These are phyloP conservation scores for Zophobas atratus DNA, from an alignment of 1,140 invertebrate genomes.

Conservation along the genomic window DNA sequence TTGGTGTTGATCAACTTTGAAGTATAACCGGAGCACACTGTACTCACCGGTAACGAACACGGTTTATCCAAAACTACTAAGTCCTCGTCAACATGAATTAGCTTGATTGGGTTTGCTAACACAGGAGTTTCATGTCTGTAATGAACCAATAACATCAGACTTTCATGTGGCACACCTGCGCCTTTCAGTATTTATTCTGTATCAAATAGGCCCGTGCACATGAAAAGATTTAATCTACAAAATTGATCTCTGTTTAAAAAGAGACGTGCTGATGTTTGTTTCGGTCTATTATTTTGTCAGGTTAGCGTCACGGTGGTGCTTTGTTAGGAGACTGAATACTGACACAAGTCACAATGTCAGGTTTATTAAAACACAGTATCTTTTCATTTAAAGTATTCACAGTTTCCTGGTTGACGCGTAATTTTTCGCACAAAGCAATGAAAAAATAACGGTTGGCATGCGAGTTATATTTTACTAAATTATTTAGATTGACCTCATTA, in stretches of 20 bases:
- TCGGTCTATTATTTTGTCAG: constrained; percentile 28
- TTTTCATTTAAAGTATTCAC: not conserved
- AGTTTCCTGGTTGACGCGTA: not conserved
- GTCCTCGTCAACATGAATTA: constrained; percentile 87
- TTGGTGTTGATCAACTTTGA: constrained; percentile 38
- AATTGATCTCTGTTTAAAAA: constrained; percentile 46
- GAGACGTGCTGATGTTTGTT: constrained; percentile 36
- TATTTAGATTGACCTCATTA: constrained; percentile 14
- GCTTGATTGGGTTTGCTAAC: constrained; percentile 81
- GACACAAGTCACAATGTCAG: constrained; percentile 17
- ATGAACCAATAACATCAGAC: constrained; percentile 59
- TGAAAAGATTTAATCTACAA: constrained; percentile 48
- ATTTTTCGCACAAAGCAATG: constrained; percentile 2
- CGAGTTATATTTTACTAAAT: constrained; percentile 11
- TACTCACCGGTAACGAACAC: constrained; percentile 88
- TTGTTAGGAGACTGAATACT: constrained; percentile 14
- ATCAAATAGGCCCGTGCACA: constrained; percentile 34
- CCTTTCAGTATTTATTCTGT: constrained; percentile 35
- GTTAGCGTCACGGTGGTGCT: constrained; percentile 24
- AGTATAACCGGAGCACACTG: constrained; percentile 53
- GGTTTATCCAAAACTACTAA: constrained; percentile 92
- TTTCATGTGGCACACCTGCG: constrained; percentile 45
- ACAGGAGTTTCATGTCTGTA: constrained; percentile 84
- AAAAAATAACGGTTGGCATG: constrained; percentile 8
- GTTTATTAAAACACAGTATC: not conserved